Evolutionary conservation across 2,888 invertebrate genomes (phyloP).

Genomic region (Salpingus planirostris): DNA sequence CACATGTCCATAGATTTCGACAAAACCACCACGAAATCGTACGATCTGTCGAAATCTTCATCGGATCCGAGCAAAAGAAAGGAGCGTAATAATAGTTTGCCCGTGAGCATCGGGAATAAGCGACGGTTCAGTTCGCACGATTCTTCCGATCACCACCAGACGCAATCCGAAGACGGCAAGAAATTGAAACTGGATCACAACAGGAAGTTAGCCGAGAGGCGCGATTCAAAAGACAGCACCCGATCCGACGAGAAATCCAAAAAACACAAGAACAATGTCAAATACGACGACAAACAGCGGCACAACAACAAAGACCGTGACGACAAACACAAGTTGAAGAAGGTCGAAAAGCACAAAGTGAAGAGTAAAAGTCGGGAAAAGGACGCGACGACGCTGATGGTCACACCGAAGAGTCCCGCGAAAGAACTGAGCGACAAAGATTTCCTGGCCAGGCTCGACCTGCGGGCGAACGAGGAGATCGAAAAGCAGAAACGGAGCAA

Average conservation of each 20-base stretch:
- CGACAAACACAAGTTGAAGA: slow-evolving; percentile 33
- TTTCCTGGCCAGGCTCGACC: slow-evolving; percentile 50
- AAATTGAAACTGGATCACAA: slow-evolving; percentile 49
- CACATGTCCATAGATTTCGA: slow-evolving; percentile 46
- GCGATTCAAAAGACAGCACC: slow-evolving; percentile 61
- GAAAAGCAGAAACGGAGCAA: slow-evolving; percentile 42
- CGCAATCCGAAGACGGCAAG: slow-evolving; percentile 52
- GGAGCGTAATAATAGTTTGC: slow-evolving; percentile 54
- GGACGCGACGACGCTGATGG: slow-evolving; percentile 28
- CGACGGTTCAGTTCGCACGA: slow-evolving; percentile 74
- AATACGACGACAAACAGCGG: slow-evolving; percentile 40
- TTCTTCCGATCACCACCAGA: no score
- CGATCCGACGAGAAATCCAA: slow-evolving; percentile 39
- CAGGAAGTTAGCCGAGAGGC: slow-evolving; percentile 48
- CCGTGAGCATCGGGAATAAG: slow-evolving; percentile 58
- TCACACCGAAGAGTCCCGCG: slow-evolving; percentile 22
- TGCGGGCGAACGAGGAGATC: slow-evolving; percentile 49
- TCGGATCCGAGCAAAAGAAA: slow-evolving; percentile 44
- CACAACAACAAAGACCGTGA: slow-evolving; percentile 35
- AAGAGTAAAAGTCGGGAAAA: slow-evolving; percentile 36
- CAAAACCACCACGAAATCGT: slow-evolving; percentile 13
- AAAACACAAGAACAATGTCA: slow-evolving; percentile 53
- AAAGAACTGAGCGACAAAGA: slow-evolving; percentile 44
- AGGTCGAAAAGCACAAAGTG: slow-evolving; percentile 30
- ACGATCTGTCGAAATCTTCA: slow-evolving; percentile 26